Evolutionary conservation across 2,888 invertebrate species (phyloP), one percentile per base, ranked within the genome.

Genomic region (Lomographa bimaculata): DNA sequence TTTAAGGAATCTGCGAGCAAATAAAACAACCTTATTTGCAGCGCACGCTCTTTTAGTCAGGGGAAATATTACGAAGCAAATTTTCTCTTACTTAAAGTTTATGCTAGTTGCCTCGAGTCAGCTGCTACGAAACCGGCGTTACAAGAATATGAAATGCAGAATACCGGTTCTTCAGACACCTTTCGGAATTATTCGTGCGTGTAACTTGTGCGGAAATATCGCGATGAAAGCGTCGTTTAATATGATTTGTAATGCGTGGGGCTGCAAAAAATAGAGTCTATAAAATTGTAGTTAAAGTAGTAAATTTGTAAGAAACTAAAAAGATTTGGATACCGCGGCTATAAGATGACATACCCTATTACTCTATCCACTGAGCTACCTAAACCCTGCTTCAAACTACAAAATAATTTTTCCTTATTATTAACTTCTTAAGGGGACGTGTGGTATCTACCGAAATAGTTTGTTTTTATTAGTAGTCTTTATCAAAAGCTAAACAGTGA

Each of bases 101-200:
- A 75, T 73, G 74, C 73, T 74, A 79, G 81, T 81, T 79, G 71
- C 71, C 61, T 67, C 57, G 69, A 78, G 73, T 76, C 71, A 69
- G 71, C 71, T 71, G 71, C 71, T 65, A 60, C 62, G 60, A 67
- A 70, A 70, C 69, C 62, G 62, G 55, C 57, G 71, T 71, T 65
- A 67, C 58, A 60, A 57, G 60, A 65, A 67, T 60, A 60, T 59
- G 52, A 71, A 71, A 68, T 62, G 57, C 57, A 62, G 61, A 71
- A 64, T 64, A 59, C 57, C 46, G 35, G 60, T 61, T 60, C 63
- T 60, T 60, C 57, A 57, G 48, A 54, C 39, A 57, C 60, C 57
- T 67, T 77, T 71, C 61, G 60, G 58, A 70, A 62, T 66, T 62
- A 68, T 59, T 61, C 59, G 62, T 41, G 68, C 69, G 62, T 64